Conservation (phyloP, 1,140 invertebrate species). For the Drosophila athabasca region DNA sequence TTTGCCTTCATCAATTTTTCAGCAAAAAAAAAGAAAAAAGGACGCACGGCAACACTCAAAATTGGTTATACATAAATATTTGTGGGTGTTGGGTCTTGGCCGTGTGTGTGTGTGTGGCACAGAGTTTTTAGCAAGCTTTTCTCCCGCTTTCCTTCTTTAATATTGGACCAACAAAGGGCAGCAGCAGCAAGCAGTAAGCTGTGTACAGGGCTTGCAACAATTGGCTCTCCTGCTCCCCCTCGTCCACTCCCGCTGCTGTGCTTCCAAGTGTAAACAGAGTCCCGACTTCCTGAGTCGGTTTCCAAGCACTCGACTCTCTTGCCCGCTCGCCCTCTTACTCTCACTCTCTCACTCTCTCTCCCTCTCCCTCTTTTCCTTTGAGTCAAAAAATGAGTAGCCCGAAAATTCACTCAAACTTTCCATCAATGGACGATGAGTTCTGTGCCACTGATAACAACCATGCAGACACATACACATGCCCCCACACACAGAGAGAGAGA, state of each 20-base stretch:
- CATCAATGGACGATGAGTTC: constrained; percentile 76
- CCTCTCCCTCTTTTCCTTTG: constrained; percentile 16
- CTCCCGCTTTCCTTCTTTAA: constrained; percentile 12
- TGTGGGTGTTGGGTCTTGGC: constrained; percentile 19
- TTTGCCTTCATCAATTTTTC: constrained; percentile 51
- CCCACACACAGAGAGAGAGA: constrained; percentile 3
- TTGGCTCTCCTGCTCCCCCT: constrained; percentile 43
- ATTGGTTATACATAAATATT: constrained; percentile 76
- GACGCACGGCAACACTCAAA: constrained; percentile 15
- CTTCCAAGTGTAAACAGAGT: constrained; percentile 74
- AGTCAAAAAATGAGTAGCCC: constrained; percentile 13
- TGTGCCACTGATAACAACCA: constrained; percentile 71
- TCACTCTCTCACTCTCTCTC: constrained; percentile 26
- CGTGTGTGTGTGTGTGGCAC: constrained; percentile 26
- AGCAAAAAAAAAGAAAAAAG: constrained; percentile 48
- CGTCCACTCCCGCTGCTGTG: constrained; percentile 22
- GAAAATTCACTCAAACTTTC: constrained; percentile 71
- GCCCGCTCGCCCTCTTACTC: constrained; percentile 19
- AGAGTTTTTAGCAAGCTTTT: constrained; percentile 60
- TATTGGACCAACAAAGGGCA: constrained; percentile 41
- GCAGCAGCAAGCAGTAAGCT: background rate
- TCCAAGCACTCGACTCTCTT: constrained; percentile 38
- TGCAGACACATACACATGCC: constrained; percentile 26
- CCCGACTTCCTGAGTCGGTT: constrained; percentile 35
- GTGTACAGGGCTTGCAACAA: constrained; percentile 72